Evolutionary conservation across 2,888 invertebrate genomes (phyloP).

Genomic region (Hydropsyche betteni): DNA sequence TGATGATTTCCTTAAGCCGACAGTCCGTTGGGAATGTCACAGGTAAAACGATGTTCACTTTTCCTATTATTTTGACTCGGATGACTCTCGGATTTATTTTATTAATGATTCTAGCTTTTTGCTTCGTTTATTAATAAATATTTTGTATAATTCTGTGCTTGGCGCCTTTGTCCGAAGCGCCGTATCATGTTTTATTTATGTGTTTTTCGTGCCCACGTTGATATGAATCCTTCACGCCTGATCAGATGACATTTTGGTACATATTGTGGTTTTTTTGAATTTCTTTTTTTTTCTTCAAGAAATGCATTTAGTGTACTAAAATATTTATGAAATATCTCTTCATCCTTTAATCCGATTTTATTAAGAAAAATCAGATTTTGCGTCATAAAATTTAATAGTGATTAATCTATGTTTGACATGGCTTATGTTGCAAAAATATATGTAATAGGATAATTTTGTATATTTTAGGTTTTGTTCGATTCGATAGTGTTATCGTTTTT

Average conservation of each 20-base stretch:
- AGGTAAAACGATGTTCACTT: too few species aligned
- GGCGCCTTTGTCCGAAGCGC: conserved; percentile 25
- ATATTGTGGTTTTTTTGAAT: background rate
- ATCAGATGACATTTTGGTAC: conserved; percentile 32
- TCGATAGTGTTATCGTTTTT: conserved; percentile 7
- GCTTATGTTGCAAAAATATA: background rate
- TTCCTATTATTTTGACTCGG: too few species aligned
- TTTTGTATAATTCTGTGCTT: background rate
- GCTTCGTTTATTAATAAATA: too few species aligned
- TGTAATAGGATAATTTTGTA: background rate
- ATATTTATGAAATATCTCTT: too few species aligned
- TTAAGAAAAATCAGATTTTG: too few species aligned
- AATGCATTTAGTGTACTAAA: too few species aligned
- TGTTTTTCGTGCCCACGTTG: conserved; percentile 26
- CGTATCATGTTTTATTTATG: conserved; percentile 21
- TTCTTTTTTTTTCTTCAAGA: background rate
- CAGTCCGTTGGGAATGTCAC: too few species aligned
- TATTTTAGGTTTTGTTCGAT: background rate
- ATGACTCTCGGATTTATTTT: too few species aligned
- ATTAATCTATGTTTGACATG: background rate
- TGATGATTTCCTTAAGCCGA: too few species aligned
- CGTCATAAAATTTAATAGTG: background rate
- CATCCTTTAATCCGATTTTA: too few species aligned
- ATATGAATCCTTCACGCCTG: conserved; percentile 35
- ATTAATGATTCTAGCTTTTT: too few species aligned